Conservation (phyloP, 2,113 vertebrate species). For the Rhinolophus sinicus region DNA sequence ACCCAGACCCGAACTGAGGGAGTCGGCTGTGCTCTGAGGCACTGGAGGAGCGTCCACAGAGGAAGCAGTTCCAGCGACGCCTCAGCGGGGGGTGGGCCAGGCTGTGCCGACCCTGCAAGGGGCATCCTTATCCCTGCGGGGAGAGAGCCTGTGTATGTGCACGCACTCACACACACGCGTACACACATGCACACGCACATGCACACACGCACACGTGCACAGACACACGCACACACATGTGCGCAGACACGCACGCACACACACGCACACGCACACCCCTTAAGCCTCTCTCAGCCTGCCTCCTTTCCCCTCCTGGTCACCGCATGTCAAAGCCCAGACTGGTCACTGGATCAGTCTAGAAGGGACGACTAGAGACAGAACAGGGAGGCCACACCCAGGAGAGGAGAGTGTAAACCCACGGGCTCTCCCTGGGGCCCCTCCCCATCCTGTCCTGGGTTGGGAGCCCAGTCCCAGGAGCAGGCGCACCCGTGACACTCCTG, state of each 20-base stretch:
- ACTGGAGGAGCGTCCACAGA: background rate
- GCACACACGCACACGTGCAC: too few relatives aligned
- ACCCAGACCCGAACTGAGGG: background rate
- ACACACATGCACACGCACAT: fast-evolving
- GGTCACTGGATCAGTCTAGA: background rate
- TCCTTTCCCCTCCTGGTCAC: background rate
- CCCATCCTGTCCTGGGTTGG: background rate
- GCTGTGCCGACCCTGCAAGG: background rate
- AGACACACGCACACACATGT: too few relatives aligned
- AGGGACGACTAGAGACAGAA: background rate
- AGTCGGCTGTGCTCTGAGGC: background rate
- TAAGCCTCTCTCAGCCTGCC: too few relatives aligned
- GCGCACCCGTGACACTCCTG: too few relatives aligned
- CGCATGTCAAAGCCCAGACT: background rate
- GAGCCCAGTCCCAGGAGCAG: background rate
- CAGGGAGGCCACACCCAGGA: background rate
- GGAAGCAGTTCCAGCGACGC: background rate
- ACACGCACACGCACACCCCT: fast-evolving
- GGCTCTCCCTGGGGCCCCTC: background rate
- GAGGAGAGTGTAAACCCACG: background rate
- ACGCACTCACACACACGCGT: too few relatives aligned
- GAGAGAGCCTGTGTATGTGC: background rate
- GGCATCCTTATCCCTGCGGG: background rate
- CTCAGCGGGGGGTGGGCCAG: background rate
- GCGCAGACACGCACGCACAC: too few relatives aligned